Evolutionary conservation across 2,113 vertebrate genomes (phyloP).

Genomic region (Clarias batrachus): DNA sequence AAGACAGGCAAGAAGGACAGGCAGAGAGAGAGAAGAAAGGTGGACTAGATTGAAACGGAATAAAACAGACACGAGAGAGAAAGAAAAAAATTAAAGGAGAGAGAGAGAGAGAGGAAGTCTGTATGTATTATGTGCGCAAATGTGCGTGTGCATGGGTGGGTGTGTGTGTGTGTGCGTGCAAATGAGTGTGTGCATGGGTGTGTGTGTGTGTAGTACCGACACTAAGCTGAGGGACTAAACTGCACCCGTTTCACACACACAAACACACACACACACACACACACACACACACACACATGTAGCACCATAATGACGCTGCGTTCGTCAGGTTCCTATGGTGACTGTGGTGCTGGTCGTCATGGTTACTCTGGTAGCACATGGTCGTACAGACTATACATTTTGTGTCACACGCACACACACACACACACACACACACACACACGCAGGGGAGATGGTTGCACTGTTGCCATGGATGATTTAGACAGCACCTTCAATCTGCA

Average conservation of each 20-base stretch:
- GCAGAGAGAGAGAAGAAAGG: not conserved
- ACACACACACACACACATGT: not conserved
- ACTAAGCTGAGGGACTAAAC: not conserved
- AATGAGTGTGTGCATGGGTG: not conserved
- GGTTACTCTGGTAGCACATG: not conserved
- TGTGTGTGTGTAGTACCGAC: constrained; percentile 3
- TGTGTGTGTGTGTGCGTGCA: constrained; percentile 25
- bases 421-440: constrained; percentile 4
- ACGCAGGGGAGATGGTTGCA: not conserved
- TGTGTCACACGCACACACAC: not conserved
- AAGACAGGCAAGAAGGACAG: not conserved
- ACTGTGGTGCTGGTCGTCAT: not conserved
- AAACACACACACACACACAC: too few relatives aligned
- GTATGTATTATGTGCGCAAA: not conserved
- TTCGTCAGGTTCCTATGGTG: not conserved
- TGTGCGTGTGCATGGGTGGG: constrained; percentile 1
- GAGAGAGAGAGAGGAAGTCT: constrained; percentile 6
- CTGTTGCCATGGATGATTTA: not conserved
- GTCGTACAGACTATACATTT: not conserved
- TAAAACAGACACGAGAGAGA: not conserved
- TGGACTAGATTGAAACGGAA: not conserved
- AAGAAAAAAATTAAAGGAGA: constrained; percentile 44
- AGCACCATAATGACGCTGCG: not conserved
- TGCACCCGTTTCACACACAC: not conserved
- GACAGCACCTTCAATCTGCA: not conserved